Percentiles rank a stretch among this genome's conserved stretches.
These are phyloP conservation scores for Drosophila teissieri DNA, from an alignment of 1,140 invertebrate species.

Conservation along the genomic window DNA sequence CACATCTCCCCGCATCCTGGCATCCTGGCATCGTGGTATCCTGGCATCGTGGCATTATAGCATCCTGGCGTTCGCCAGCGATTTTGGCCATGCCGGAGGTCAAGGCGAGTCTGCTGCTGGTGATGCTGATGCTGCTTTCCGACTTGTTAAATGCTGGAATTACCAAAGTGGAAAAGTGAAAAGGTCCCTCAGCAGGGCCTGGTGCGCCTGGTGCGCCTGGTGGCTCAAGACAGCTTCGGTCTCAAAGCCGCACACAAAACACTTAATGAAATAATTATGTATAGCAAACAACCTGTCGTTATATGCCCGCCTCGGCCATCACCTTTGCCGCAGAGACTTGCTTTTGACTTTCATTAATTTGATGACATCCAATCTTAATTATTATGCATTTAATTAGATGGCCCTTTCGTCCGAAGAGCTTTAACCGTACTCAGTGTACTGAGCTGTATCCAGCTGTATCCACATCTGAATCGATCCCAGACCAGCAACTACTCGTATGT, in stretches of 20 bases:
- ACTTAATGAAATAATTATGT: conserved; percentile 81
- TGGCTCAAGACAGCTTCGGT: conserved; percentile 18
- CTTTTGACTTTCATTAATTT: conserved; percentile 77
- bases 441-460: not conserved
- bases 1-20: conserved; percentile 15
- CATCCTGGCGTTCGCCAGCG: conserved; percentile 5
- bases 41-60: not conserved
- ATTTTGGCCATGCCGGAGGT: conserved; percentile 54
- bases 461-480: conserved; percentile 5
- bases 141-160: conserved; percentile 67
- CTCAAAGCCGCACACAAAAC: conserved; percentile 45
- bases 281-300: conserved; percentile 65
- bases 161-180: conserved; percentile 75
- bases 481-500: conserved; percentile 6
- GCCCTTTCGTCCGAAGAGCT: too few relatives aligned
- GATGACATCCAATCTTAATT: conserved; percentile 58
- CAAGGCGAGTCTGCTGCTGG: conserved; percentile 59
- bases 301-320: conserved; percentile 57
- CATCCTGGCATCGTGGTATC: not conserved
- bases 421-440: too few relatives aligned
- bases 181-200: conserved; percentile 37
- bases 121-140: conserved; percentile 32
- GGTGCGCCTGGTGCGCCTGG: too few relatives aligned
- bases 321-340: conserved; percentile 43
- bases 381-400: conserved; percentile 48